Evolutionary conservation across 2,888 invertebrate species (phyloP).

Genomic region (Metopia argyrocephala): DNA sequence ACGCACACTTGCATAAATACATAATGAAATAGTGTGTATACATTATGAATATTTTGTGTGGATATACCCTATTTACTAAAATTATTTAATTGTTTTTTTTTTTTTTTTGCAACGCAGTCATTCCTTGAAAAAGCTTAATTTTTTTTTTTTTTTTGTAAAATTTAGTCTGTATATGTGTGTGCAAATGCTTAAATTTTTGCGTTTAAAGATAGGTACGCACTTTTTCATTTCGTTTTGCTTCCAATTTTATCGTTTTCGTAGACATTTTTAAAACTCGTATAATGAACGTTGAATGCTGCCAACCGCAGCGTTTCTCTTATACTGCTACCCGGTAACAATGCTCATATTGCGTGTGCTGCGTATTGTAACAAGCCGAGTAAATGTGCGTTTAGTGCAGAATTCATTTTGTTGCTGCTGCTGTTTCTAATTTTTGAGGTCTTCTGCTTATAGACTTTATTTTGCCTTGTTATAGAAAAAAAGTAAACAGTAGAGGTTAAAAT

Average conservation of each 20-base stretch:
- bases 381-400: conserved; percentile 72
- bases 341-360: conserved; percentile 72
- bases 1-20: no score
- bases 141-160: background rate
- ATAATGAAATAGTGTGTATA: no score
- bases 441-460: conserved; percentile 27
- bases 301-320: background rate
- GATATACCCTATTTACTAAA: no score
- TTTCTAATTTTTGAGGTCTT: conserved; percentile 14
- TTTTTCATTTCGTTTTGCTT: background rate
- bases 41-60: background rate
- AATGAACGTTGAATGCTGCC: background rate
- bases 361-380: conserved; percentile 69
- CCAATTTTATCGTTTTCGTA: background rate
- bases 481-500: no score
- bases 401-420: conserved; percentile 64
- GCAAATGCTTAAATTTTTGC: background rate
- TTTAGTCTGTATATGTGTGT: no score
- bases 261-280: background rate
- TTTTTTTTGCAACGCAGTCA: conserved; percentile 31
- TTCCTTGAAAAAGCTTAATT: conserved; percentile 41
- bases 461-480: no score
- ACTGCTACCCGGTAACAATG: background rate
- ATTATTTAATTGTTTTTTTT: no score
- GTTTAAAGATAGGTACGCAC: background rate